phyloP scores from a whole-genome alignment of 2,888 invertebrate species.

The Atrina japonica region DNA sequence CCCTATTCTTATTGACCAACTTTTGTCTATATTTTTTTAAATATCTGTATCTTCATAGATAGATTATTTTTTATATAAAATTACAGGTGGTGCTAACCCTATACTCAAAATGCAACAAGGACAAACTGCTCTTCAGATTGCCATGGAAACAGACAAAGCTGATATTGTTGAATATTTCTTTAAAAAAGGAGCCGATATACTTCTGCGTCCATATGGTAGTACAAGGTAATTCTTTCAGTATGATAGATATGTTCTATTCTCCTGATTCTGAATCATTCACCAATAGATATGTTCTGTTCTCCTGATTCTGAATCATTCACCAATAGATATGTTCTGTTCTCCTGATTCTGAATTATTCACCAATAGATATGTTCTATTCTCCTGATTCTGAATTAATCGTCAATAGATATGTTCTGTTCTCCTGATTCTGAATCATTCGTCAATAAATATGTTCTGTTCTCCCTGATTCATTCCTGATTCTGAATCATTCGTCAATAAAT shows the following conservation, averaged over 20 bases:
- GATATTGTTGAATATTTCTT: slow-evolving; percentile 62
- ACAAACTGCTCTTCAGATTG: slow-evolving; percentile 58
- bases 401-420: not conserved
- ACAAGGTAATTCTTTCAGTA: slow-evolving; percentile 24
- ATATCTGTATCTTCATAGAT: not conserved
- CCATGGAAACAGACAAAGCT: slow-evolving; percentile 54
- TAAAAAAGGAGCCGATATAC: slow-evolving; percentile 53
- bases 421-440: not conserved
- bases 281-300: not conserved
- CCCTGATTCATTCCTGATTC: too few relatives aligned
- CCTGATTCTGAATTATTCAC: not conserved
- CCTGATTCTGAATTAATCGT: too few relatives aligned
- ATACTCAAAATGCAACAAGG: slow-evolving; percentile 60
- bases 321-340: not conserved
- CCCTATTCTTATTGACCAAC: too few relatives aligned
- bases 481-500: slow-evolving; percentile 1
- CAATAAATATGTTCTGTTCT: not conserved
- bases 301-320: not conserved
- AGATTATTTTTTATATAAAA: not conserved
- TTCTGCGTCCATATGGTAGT: slow-evolving; percentile 32
- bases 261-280: not conserved
- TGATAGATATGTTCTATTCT: not conserved
- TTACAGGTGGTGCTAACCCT: slow-evolving; percentile 60
- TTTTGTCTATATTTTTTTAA: not conserved
- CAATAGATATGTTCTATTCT: too few relatives aligned